A percentile compares a stretch with the other conserved stretches of the same genome.
Evolutionary conservation across 2,888 invertebrate species (phyloP).

Genomic region (Plutella xylostella): DNA sequence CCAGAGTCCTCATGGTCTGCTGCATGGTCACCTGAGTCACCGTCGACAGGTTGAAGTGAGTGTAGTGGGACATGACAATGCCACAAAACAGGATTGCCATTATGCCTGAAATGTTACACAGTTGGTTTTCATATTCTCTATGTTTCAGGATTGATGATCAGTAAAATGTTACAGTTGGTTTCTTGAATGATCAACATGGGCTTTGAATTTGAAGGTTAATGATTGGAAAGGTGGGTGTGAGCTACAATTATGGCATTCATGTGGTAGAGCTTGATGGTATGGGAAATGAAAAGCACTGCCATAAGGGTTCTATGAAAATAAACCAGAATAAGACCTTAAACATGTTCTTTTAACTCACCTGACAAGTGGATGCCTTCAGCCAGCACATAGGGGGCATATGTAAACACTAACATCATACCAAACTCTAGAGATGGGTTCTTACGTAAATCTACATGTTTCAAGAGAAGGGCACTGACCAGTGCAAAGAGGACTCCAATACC

Average conservation of each 20-base stretch:
- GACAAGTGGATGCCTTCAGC: constrained; percentile 97
- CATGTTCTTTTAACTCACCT: constrained; percentile 70
- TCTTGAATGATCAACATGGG: too few relatives aligned
- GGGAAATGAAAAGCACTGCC: too few relatives aligned
- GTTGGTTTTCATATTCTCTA: too few relatives aligned
- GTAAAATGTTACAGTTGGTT: too few relatives aligned
- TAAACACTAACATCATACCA: constrained; percentile 98
- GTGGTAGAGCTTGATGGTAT: too few relatives aligned
- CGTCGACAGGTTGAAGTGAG: constrained; percentile 97
- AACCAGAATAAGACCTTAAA: too few relatives aligned
- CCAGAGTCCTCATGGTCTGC: constrained; percentile 96
- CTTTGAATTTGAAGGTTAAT: too few relatives aligned
- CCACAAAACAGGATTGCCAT: constrained; percentile 99
- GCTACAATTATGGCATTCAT: too few relatives aligned
- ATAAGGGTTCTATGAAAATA: too few relatives aligned
- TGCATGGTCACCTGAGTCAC: constrained; percentile 99
- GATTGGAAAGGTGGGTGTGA: too few relatives aligned
- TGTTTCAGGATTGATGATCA: too few relatives aligned
- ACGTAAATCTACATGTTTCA: constrained; percentile 95
- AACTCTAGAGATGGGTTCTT: constrained; percentile 99
- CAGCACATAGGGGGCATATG: constrained; percentile 97
- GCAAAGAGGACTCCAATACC: constrained; percentile 97
- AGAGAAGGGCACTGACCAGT: constrained; percentile 88
- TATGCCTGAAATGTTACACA: constrained; percentile 90
- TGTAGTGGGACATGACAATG: constrained; percentile 99